Base-by-base conservation (phyloP, 2,888 invertebrate genomes). In the Hypselothyrea guttata region DNA sequence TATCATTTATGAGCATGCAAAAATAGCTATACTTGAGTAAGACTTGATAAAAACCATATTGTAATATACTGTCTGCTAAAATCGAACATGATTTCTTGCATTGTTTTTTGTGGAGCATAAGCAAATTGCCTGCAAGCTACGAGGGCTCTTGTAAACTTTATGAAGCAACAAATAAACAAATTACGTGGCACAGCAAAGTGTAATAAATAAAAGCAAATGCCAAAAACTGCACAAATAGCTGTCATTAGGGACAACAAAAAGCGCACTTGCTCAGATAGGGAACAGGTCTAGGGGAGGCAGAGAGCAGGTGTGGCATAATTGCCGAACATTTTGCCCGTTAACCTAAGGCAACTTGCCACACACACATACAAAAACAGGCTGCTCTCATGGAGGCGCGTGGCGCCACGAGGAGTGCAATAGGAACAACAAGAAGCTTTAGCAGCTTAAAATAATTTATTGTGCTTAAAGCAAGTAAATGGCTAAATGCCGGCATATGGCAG, bases 401-500 rank as follows among this genome's bases (percentile, higher is more conserved):
- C 28, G 27, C 16, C 37, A 12, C 33, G 15, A 27, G 41, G 30
- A 58, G 12, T 33, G 51, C 18, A 35, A n/a, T 31, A 57, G 55
- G 58, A 55, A 58, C 59, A 65, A 68, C 67, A 78, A 72, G 61
- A 68, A 75, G 73, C 70, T 73, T 22, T 75, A 71, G 67, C 63
- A 76, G 84, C 81, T 83, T 76, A 79, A 85, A 85, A 85, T 85
- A 81, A 85, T 81, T 85, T 85, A 85, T 81, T 74, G 69, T 76
- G 69, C 81, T 83, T 79, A 85, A 85, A 81, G 81, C 71, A 78
- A 83, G 81, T 76, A 79, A 81, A 85, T 63, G 65, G 83, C 79
- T 64, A 73, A 79, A 84, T 71, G 71, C 83, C 62, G 78, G 78
- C 84, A 78, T 82, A 78, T 84, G 78, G 78, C 78, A 78, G 78